Evolutionary conservation across 2,113 vertebrate genomes (phyloP).

Genomic region (Pseudopipra pipra): DNA sequence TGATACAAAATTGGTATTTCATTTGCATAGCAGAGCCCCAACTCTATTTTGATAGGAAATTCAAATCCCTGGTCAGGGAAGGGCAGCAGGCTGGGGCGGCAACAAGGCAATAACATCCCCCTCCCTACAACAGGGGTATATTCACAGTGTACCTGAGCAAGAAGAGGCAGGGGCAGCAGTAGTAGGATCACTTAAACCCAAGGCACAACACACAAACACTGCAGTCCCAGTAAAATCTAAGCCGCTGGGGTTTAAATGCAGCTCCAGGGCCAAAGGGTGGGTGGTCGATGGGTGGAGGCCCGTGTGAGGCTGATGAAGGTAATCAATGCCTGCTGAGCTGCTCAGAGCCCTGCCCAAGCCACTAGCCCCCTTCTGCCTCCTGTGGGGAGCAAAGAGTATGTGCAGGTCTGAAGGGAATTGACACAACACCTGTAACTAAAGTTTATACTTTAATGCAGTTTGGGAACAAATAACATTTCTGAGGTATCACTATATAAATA

Average conservation of each 20-base stretch:
- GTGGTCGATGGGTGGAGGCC: background rate
- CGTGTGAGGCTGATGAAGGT: background rate
- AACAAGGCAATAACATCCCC: background rate
- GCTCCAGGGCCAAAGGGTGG: background rate
- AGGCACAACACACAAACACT: rapidly evolving
- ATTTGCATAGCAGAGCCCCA: background rate
- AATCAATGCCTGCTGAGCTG: background rate
- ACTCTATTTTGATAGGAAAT: rapidly evolving
- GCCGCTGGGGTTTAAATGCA: background rate
- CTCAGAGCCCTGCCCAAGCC: background rate
- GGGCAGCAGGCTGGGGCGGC: background rate
- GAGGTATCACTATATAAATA: background rate
- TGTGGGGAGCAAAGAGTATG: background rate
- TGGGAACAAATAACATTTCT: background rate
- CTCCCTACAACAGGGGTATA: background rate
- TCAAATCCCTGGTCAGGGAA: background rate
- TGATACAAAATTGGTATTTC: background rate
- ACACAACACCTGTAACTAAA: background rate
- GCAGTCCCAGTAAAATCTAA: rapidly evolving
- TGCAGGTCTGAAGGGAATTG: background rate
- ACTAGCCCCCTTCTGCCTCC: background rate
- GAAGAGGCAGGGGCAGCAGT: background rate
- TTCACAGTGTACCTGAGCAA: background rate
- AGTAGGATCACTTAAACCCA: rapidly evolving
- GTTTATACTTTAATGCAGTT: background rate